Evolutionary conservation across 2,797 vertebrate species (phyloP), one percentile per base, ranked within the genome.

Genomic region (Hippoglossus hippoglossus): DNA sequence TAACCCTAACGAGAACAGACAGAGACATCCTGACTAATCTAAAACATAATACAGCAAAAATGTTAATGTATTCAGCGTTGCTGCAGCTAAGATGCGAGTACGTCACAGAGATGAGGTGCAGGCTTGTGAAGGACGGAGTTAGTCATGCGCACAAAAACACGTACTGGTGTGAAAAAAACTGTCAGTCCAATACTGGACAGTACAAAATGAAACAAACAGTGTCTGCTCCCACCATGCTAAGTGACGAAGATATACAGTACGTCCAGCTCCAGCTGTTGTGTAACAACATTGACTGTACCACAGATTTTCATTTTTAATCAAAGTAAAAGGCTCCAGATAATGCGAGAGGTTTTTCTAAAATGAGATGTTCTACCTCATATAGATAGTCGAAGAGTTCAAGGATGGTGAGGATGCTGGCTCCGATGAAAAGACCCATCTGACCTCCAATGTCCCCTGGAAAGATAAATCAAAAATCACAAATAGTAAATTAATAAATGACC

Each of bases 401-500:
- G 64, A 99, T 95, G 0, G 98, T 99, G 75, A 99, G 95, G 89
- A 99, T 96, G 65, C 98, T 99, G 89, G 98, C 98, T n/a, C 98
- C 98, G 0, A 99, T 99, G 89, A 99, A 99, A 65, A 99, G 94
- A 25, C 98, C 98, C 98, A 99, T 99, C 94, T 99, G 98, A 78
- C 98, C 98, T 19, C 98, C 98, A 0, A 99, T 99, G 89, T 99
- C 98, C 88, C 98, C 98, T 99, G 91, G 4, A 36, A 75, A 71
- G 52, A 67, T 19, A 76, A 70, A 69, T 3, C 28, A 51, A 26
- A 57, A 47, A 62, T 24, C 3, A 31, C 2, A 69, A n/a, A 19
- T 46, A 19, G 7, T 4, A 46, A 46, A 25, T 25, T 10, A 41
- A 21, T 3, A 57, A 11, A 34, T 31, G 28, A 31, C 28, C 28